Evolutionary conservation across 1,140 invertebrate species (phyloP).

Genomic region (Ostrea edulis): DNA sequence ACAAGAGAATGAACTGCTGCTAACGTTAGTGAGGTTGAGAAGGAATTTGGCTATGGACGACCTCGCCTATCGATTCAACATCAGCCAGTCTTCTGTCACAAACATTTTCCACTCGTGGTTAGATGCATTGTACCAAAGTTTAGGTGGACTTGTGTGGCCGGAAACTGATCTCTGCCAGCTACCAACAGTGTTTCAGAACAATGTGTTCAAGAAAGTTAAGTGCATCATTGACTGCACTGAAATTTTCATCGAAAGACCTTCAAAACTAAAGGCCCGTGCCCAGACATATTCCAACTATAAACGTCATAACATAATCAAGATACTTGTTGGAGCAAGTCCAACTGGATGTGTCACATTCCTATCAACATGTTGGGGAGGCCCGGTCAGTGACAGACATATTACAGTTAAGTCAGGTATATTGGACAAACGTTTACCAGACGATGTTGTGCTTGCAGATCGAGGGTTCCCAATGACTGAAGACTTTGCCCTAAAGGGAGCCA

Average conservation of each 20-base stretch:
- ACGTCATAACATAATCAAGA: slow-evolving; percentile 52
- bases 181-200: slow-evolving; percentile 38
- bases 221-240: slow-evolving; percentile 36
- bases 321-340: no score
- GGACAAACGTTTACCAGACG: no score
- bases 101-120: neutral
- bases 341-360: slow-evolving; percentile 51
- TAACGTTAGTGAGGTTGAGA: neutral
- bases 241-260: slow-evolving; percentile 41
- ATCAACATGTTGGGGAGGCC: slow-evolving; percentile 54
- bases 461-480: no score
- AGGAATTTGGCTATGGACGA: neutral
- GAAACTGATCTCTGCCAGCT: slow-evolving; percentile 18
- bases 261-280: neutral
- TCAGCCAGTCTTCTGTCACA: neutral
- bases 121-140: neutral
- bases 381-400: slow-evolving; percentile 55
- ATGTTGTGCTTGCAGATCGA: no score
- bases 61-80: neutral
- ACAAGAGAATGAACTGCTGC: neutral
- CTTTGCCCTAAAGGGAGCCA: no score
- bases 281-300: slow-evolving; percentile 52
- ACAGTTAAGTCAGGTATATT: slow-evolving; percentile 36
- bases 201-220: slow-evolving; percentile 17
- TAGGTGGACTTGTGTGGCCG: slow-evolving; percentile 13